These are phyloP conservation scores for Hestina assimilis DNA, from an alignment of 1,140 invertebrate species.

Conservation along the genomic window DNA sequence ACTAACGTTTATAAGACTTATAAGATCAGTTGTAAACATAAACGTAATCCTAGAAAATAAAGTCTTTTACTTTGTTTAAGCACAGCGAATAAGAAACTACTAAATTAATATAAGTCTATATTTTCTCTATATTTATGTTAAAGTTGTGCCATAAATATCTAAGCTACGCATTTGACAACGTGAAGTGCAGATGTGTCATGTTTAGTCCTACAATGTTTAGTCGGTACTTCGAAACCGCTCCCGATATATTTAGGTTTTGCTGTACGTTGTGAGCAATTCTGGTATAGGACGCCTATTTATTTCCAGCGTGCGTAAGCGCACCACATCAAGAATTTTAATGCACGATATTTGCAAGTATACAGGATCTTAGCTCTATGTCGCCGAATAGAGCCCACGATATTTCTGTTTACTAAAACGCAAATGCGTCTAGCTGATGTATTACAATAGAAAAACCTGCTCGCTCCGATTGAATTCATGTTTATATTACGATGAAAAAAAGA, in stretches of 20 bases:
- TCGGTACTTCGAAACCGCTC: constrained; percentile 30
- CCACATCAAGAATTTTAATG: constrained; percentile 41
- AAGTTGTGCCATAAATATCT: background rate
- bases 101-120: background rate
- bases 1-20: constrained; percentile 46
- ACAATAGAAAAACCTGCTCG: constrained; percentile 41
- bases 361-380: constrained; percentile 21
- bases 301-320: constrained; percentile 39
- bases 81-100: too few species aligned
- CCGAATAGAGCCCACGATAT: constrained; percentile 17
- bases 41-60: too few species aligned
- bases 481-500: constrained; percentile 33
- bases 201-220: constrained; percentile 28
- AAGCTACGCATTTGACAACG: constrained; percentile 11
- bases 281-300: constrained; percentile 32
- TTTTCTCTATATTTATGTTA: background rate
- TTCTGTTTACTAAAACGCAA: constrained; percentile 25
- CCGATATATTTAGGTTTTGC: constrained; percentile 40
- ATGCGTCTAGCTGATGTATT: constrained; percentile 37
- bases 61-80: too few species aligned
- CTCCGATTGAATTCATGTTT: constrained; percentile 35
- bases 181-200: constrained; percentile 23
- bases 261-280: constrained; percentile 15
- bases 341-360: constrained; percentile 27
- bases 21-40: constrained; percentile 7